Conservation (phyloP, 1,140 invertebrate species). For the Tetramorium parvispinum region DNA sequence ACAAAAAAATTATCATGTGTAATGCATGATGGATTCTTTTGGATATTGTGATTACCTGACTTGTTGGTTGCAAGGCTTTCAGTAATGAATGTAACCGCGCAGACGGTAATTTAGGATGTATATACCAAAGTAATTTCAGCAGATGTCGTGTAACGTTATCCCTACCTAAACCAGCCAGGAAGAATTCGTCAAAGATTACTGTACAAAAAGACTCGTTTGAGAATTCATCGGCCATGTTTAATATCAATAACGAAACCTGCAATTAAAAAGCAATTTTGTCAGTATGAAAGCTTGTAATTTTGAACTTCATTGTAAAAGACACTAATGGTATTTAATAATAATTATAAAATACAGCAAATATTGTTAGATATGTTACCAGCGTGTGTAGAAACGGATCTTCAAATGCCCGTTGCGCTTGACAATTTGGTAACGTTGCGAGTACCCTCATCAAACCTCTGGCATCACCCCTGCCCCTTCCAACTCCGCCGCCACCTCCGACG, state of each 20-base stretch:
- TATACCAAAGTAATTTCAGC: constrained; percentile 96
- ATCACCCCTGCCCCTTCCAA: constrained; percentile 91
- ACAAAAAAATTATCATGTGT: background rate
- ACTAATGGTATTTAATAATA: background rate
- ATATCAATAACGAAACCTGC: constrained; percentile 93
- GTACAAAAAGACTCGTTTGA: constrained; percentile 97
- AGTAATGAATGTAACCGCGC: constrained; percentile 92
- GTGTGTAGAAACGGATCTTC: constrained; percentile 98
- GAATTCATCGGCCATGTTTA: constrained; percentile 96
- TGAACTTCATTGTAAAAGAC: background rate
- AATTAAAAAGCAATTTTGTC: constrained; percentile 56
- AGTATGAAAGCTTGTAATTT: constrained; percentile 8
- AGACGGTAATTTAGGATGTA: constrained; percentile 94
- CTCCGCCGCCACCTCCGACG: constrained; percentile 91
- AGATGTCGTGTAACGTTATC: constrained; percentile 98
- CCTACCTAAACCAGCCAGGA: constrained; percentile 94
- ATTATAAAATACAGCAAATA: background rate
- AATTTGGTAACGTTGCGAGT: constrained; percentile 94
- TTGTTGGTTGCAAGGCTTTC: constrained; percentile 94
- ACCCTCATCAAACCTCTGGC: constrained; percentile 94
- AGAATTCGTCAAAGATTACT: constrained; percentile 98
- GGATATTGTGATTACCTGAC: constrained; percentile 81
- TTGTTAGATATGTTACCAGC: constrained; percentile 86
- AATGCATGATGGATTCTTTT: background rate
- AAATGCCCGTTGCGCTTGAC: constrained; percentile 96